A percentile compares a stretch with the other conserved stretches of the same genome.
Conservation (phyloP, 1,140 invertebrate genomes). For the Drosophila setifemur region DNA sequence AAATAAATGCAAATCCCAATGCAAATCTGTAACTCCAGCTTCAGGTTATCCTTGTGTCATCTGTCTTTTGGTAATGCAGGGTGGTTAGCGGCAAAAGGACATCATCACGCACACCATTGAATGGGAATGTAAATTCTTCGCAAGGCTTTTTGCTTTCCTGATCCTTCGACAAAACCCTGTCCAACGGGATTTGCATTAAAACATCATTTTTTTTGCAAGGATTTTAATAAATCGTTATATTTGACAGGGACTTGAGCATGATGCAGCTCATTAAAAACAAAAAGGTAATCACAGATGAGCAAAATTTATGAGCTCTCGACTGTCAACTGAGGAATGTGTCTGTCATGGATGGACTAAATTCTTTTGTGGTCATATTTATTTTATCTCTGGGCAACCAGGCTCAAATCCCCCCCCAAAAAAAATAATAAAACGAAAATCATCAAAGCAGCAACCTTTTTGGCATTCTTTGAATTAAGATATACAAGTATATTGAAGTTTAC, state of each 20-base stretch:
- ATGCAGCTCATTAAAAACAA: slow-evolving; percentile 42
- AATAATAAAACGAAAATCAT: slow-evolving; percentile 42
- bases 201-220: slow-evolving; percentile 28
- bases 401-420: background rate
- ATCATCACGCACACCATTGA: slow-evolving; percentile 42
- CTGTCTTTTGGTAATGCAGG: slow-evolving; percentile 10
- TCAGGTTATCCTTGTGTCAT: slow-evolving; percentile 22
- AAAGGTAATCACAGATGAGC: slow-evolving; percentile 36
- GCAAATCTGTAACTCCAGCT: background rate
- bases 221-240: slow-evolving; percentile 20
- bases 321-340: slow-evolving; percentile 32
- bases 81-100: slow-evolving; percentile 20
- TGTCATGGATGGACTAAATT: slow-evolving; percentile 19
- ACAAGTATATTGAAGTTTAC: slow-evolving; percentile 17
- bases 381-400: slow-evolving; percentile 20
- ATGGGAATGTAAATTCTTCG: slow-evolving; percentile 4
- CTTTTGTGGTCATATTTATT: slow-evolving; percentile 25
- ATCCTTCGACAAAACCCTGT: slow-evolving; percentile 4
- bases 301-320: slow-evolving; percentile 43
- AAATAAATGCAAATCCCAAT: slow-evolving; percentile 46
- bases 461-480: slow-evolving; percentile 11
- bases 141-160: background rate
- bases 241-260: slow-evolving; percentile 28
- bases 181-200: slow-evolving; percentile 41
- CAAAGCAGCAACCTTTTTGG: slow-evolving; percentile 40